Evolutionary conservation across 2,797 vertebrate genomes (phyloP).

Genomic region (Cetoscarus ocellatus): DNA sequence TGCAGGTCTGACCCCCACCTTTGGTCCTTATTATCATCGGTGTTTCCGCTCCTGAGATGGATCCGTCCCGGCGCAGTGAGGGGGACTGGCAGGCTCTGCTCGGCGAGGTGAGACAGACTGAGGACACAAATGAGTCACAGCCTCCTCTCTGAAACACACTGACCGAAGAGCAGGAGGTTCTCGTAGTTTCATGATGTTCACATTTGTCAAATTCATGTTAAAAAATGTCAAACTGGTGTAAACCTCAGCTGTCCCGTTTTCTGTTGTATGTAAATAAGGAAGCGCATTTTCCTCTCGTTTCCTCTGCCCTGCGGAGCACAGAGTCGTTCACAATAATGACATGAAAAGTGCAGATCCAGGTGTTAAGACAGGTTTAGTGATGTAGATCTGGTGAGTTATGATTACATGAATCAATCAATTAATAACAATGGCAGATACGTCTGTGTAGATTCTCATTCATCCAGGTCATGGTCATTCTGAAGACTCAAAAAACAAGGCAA

Average conservation of each 20-base stretch:
- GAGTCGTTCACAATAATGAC: not conserved
- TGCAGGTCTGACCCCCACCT: conserved; percentile 4
- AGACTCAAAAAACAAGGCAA: too few species aligned
- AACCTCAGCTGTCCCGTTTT: not conserved
- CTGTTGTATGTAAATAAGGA: conserved; percentile 15
- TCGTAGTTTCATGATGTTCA: not conserved
- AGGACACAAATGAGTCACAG: not conserved
- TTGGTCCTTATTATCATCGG: not conserved
- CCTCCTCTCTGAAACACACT: not conserved
- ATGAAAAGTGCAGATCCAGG: not conserved
- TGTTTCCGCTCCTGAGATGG: conserved; percentile 73
- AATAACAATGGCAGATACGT: too few species aligned
- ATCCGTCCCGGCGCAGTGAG: conserved; percentile 86
- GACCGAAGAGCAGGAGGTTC: not conserved
- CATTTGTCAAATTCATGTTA: not conserved
- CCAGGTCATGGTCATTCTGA: too few species aligned
- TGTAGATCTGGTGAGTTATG: not conserved
- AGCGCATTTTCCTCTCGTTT: conserved; percentile 16
- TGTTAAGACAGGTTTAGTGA: not conserved
- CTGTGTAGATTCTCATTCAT: too few species aligned
- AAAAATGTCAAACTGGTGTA: conserved; percentile 9
- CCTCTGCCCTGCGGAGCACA: conserved; percentile 27
- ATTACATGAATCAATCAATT: not conserved
- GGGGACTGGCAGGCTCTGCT: conserved; percentile 94
- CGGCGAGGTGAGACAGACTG: conserved; percentile 89